These are phyloP conservation scores for Chrysolina oricalcia DNA, from an alignment of 2,888 invertebrate genomes.

Conservation along the genomic window DNA sequence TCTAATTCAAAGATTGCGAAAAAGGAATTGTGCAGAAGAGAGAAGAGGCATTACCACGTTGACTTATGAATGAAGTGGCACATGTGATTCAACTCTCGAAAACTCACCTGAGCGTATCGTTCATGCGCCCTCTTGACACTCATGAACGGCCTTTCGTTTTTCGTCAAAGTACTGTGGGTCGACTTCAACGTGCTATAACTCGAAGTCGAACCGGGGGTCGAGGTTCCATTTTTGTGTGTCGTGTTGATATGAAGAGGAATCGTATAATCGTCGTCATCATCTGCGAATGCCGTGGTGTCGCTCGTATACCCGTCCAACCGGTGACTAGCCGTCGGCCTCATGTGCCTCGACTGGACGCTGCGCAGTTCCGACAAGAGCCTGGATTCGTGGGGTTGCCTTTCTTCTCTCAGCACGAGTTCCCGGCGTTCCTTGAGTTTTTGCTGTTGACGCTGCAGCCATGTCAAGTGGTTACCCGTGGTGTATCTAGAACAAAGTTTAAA, in stretches of 20 bases:
- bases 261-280: conserved; percentile 83
- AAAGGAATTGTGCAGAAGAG: too few species aligned
- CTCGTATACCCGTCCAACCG: conserved; percentile 85
- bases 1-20: too few species aligned
- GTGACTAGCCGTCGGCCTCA: conserved; percentile 71
- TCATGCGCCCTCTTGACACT: conserved; percentile 76
- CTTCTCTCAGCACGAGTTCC: conserved; percentile 83
- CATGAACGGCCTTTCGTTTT: conserved; percentile 77
- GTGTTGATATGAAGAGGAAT: conserved; percentile 83
- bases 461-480: conserved; percentile 71
- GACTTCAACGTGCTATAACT: conserved; percentile 59
- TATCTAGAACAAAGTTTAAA: conserved; percentile 58
- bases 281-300: conserved; percentile 85
- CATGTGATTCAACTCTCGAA: background rate
- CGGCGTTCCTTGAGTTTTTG: conserved; percentile 85
- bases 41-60: too few species aligned
- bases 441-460: conserved; percentile 89
- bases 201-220: conserved; percentile 55
- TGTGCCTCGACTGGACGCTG: conserved; percentile 71
- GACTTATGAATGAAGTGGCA: too few species aligned
- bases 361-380: conserved; percentile 76
- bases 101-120: conserved; percentile 67
- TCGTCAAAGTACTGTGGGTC: conserved; percentile 63
- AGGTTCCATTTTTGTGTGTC: conserved; percentile 61
- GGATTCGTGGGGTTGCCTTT: conserved; percentile 82